Evolutionary conservation across 2,797 vertebrate species (phyloP).

Genomic region (Etheostoma perlongum): DNA sequence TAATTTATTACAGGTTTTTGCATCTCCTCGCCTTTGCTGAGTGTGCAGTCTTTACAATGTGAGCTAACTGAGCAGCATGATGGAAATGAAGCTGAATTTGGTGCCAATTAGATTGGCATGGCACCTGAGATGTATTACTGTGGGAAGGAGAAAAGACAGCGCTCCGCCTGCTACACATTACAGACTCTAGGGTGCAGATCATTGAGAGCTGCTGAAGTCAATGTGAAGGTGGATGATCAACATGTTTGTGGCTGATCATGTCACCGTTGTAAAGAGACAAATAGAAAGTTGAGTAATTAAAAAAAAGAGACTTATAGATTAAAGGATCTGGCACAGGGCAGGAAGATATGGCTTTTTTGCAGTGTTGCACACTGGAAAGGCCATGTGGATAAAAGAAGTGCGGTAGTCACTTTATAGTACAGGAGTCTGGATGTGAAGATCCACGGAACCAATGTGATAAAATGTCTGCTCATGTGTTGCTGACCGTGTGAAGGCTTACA

Average conservation of each 20-base stretch:
- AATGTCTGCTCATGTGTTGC: not conserved
- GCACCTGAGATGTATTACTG: constrained; percentile 69
- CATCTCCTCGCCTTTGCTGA: constrained; percentile 65
- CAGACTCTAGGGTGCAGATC: constrained; percentile 32
- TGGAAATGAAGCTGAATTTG: constrained; percentile 70
- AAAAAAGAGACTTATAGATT: constrained; percentile 10
- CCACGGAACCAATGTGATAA: not conserved
- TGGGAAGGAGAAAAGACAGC: constrained; percentile 37
- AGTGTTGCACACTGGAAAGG: not conserved
- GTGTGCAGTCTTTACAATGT: constrained; percentile 56
- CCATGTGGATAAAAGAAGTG: not conserved
- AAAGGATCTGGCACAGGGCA: constrained; percentile 24
- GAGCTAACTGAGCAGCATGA: constrained; percentile 51
- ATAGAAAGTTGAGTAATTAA: constrained; percentile 6
- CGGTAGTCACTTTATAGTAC: not conserved
- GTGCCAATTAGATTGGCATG: constrained; percentile 69
- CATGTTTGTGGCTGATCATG: constrained; percentile 46
- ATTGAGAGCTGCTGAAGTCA: constrained; percentile 24
- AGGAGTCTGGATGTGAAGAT: too few relatives aligned
- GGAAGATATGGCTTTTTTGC: constrained; percentile 27
- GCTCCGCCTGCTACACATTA: constrained; percentile 40
- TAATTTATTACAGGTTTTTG: constrained; percentile 50
- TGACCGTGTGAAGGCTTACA: not conserved
- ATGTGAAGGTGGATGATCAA: constrained; percentile 46
- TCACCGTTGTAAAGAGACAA: constrained; percentile 12